Evolutionary conservation across 2,113 vertebrate genomes (phyloP).

Genomic region (Erinaceus europaeus): DNA sequence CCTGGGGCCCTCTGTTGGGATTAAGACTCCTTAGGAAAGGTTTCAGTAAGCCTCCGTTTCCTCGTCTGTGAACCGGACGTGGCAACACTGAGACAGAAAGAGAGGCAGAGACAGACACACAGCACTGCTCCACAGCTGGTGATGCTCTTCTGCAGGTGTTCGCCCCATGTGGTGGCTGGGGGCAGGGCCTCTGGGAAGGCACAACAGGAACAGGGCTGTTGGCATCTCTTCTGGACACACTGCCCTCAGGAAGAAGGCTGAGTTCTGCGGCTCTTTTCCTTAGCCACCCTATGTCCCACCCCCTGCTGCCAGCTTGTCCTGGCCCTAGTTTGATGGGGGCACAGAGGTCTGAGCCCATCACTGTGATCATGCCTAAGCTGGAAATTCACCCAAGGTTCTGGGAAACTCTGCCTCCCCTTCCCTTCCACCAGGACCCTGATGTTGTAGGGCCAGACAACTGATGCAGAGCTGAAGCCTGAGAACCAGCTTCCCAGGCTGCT

Average conservation of each 20-base stretch:
- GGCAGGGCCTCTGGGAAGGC: neutral
- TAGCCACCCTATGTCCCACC: neutral
- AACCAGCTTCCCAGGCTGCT: neutral
- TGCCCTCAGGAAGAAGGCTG: neutral
- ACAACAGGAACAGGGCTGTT: neutral
- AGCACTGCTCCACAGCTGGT: too few relatives aligned
- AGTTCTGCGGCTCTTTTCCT: neutral
- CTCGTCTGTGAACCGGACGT: neutral
- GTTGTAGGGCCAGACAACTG: neutral
- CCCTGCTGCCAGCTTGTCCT: neutral
- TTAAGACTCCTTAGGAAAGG: neutral
- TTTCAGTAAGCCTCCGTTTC: neutral
- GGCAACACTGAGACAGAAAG: too few relatives aligned
- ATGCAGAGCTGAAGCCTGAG: neutral
- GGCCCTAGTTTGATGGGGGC: neutral
- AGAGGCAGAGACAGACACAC: too few relatives aligned
- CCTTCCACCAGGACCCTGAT: neutral
- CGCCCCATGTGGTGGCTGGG: too few relatives aligned
- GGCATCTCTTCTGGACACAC: neutral
- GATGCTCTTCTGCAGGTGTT: too few relatives aligned
- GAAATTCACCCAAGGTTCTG: constrained; percentile 18
- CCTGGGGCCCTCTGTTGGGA: neutral
- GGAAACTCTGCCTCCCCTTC: neutral
- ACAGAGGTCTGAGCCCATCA: neutral
- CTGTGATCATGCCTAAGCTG: neutral